A percentile compares a stretch with the other conserved stretches of the same genome.
These are phyloP conservation scores for Drosophila sp. DNA, from an alignment of 1,140 invertebrate genomes.

Conservation along the genomic window DNA sequence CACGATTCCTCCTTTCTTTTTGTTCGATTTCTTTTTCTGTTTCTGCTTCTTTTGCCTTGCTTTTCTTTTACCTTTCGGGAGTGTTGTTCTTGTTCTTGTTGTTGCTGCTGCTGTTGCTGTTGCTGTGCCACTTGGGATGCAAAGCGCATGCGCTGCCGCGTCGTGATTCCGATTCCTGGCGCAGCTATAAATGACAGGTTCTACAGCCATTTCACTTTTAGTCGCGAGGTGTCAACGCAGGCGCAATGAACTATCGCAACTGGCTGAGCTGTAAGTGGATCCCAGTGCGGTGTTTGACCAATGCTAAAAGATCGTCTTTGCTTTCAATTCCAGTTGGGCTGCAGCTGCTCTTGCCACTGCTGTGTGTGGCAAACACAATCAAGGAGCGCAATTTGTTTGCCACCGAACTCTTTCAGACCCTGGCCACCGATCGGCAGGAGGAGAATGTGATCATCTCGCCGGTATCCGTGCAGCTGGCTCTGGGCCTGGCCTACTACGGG, in stretches of 20 bases:
- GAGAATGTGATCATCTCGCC: slow-evolving; percentile 83
- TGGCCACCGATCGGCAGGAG: slow-evolving; percentile 77
- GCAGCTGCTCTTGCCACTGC: slow-evolving; percentile 17
- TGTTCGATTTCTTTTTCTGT: background rate
- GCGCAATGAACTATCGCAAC: slow-evolving; percentile 61
- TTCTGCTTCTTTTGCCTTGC: background rate
- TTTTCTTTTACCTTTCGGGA: background rate
- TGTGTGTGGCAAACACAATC: slow-evolving; percentile 61
- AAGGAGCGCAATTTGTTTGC: slow-evolving; percentile 80
- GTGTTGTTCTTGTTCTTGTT: background rate
- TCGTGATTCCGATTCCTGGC: slow-evolving; percentile 61
- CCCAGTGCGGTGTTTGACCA: background rate
- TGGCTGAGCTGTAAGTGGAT: slow-evolving; percentile 58
- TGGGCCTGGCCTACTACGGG: slow-evolving; percentile 78
- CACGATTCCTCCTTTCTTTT: slow-evolving; percentile 23
- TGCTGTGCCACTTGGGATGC: slow-evolving; percentile 47
- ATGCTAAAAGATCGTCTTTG: background rate
- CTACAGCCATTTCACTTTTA: slow-evolving; percentile 76
- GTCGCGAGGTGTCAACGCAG: slow-evolving; percentile 70
- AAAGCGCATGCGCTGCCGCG: slow-evolving; percentile 53
- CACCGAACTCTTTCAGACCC: slow-evolving; percentile 79
- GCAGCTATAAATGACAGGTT: slow-evolving; percentile 75
- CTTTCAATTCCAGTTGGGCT: slow-evolving; percentile 42
- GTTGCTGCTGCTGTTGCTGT: slow-evolving; percentile 21
- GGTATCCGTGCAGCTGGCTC: slow-evolving; percentile 73